These are phyloP conservation scores for Triplophysa dalaica DNA, from an alignment of 2,113 vertebrate species.

Conservation along the genomic window DNA sequence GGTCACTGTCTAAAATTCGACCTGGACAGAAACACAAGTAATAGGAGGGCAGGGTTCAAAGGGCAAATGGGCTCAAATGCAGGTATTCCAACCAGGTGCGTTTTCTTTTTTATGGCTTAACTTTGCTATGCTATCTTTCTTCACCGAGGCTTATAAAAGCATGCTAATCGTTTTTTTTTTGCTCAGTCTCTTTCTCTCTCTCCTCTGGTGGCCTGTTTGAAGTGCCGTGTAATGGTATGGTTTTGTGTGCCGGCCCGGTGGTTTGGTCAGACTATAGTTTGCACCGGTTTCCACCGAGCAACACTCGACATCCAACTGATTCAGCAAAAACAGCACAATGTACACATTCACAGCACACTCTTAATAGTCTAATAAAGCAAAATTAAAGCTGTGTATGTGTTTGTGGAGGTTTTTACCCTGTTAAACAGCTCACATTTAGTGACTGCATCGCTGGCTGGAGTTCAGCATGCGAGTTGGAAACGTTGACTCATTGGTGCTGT, in stretches of 20 bases:
- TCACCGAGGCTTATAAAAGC: neutral
- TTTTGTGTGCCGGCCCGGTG: neutral
- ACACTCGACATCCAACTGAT: conserved; percentile 2
- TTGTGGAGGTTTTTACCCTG: neutral
- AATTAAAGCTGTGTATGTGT: neutral
- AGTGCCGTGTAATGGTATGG: conserved; percentile 18
- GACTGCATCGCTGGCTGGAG: conserved; percentile 10
- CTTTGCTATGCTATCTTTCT: neutral
- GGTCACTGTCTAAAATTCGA: conserved; percentile 11
- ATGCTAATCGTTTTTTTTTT: neutral
- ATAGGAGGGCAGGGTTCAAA: conserved; percentile 3
- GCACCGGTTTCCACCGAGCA: conserved; percentile 13
- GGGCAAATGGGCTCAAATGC: neutral
- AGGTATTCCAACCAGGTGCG: neutral
- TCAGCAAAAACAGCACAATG: neutral
- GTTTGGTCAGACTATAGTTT: conserved; percentile 1
- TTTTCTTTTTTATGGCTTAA: neutral
- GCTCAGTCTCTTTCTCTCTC: neutral
- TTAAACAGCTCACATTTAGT: conserved; percentile 8
- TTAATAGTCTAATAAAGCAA: conserved; percentile 4
- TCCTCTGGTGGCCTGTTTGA: neutral
- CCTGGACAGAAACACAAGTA: neutral
- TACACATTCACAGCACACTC: neutral
- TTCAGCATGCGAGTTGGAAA: conserved; percentile 24
- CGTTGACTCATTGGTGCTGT: conserved; percentile 26